Conservation (phyloP, 2,113 vertebrate species). For the Artemisiospiza belli region DNA sequence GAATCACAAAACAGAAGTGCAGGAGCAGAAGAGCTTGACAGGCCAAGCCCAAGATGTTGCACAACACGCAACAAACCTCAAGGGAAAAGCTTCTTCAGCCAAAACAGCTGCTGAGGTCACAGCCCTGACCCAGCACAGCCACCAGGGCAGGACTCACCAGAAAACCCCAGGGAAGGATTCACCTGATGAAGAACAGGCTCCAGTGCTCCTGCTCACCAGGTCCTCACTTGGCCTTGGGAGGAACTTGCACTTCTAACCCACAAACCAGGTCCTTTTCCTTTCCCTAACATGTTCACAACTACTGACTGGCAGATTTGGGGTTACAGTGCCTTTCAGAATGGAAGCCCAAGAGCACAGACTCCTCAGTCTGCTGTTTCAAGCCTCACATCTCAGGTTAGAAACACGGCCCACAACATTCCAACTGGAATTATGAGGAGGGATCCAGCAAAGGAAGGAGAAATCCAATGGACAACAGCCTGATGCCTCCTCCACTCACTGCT, state of each 20-base stretch:
- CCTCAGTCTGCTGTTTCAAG: neutral
- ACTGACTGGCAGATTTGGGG: neutral
- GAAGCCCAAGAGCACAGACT: neutral
- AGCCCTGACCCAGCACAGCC: neutral
- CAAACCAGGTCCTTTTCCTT: neutral
- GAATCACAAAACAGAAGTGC: neutral
- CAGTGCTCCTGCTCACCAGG: neutral
- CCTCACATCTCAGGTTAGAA: neutral
- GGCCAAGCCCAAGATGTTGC: neutral
- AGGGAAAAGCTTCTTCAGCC: neutral
- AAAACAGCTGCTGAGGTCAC: neutral
- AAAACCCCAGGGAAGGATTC: no score
- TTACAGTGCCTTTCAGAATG: neutral
- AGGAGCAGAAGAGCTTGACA: neutral
- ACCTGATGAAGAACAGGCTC: neutral
- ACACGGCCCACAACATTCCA: neutral
- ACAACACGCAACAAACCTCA: neutral
- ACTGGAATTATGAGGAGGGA: neutral
- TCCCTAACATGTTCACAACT: rapidly evolving
- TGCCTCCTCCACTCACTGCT: neutral
- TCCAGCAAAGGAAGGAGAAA: neutral
- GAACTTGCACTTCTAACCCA: neutral
- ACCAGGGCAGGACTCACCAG: neutral
- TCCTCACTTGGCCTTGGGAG: rapidly evolving
- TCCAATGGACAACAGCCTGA: neutral